Evolutionary conservation across 2,888 invertebrate genomes (phyloP).

Genomic region (Stenotaenia linearis): DNA sequence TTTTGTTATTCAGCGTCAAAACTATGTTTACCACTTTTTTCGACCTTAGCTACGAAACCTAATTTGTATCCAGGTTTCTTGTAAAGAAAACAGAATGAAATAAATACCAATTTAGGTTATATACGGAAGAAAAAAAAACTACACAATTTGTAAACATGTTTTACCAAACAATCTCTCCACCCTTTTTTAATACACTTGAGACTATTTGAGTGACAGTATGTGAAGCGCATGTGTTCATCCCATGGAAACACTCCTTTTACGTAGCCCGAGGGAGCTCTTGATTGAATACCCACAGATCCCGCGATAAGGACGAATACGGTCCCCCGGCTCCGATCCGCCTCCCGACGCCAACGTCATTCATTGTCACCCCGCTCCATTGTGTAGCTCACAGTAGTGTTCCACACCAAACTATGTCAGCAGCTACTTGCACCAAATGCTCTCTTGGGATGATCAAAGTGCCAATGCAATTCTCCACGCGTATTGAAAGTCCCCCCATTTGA

Average conservation of each 20-base stretch:
- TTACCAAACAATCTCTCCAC: background rate
- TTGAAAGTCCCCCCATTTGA: background rate
- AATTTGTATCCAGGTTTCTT: too few relatives aligned
- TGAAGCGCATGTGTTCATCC: background rate
- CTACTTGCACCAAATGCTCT: conserved; percentile 1
- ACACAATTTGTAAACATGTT: background rate
- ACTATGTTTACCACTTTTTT: background rate
- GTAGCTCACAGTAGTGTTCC: conserved; percentile 9
- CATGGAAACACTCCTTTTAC: background rate
- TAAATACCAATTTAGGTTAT: background rate
- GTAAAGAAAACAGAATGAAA: too few relatives aligned
- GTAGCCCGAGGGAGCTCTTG: background rate
- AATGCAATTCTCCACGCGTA: background rate
- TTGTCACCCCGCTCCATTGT: background rate
- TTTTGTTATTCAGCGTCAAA: background rate
- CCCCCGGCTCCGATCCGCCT: conserved; percentile 4
- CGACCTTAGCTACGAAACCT: too few relatives aligned
- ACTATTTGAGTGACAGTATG: background rate
- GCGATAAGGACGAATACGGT: background rate
- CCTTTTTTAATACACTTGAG: background rate
- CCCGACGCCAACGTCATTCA: background rate
- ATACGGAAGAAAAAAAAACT: background rate
- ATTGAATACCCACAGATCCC: conserved; percentile 9
- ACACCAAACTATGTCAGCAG: conserved; percentile 2
- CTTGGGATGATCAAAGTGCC: background rate